phyloP scores from a whole-genome alignment of 1,140 invertebrate genomes.

The Cydia strobilella region DNA sequence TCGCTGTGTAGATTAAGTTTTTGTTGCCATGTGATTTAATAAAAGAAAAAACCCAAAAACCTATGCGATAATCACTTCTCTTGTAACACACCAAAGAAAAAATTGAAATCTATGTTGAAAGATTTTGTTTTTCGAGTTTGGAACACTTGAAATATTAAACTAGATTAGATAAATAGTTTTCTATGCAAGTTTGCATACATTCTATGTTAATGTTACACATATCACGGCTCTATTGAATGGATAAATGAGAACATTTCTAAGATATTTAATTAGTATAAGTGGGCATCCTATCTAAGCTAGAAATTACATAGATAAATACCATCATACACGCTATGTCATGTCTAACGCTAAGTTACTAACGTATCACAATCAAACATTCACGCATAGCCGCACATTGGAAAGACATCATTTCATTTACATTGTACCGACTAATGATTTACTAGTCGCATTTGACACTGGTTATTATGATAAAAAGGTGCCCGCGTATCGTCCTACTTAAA shows the following conservation, averaged over 20 bases:
- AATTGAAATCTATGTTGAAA: slow-evolving; percentile 48
- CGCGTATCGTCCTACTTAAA: slow-evolving; percentile 12
- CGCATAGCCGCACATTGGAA: slow-evolving; percentile 63
- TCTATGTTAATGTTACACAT: slow-evolving; percentile 46
- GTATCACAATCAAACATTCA: slow-evolving; percentile 72
- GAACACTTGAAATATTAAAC: slow-evolving; percentile 48
- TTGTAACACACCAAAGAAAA: slow-evolving; percentile 52
- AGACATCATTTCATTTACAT: slow-evolving; percentile 46
- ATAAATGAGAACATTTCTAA: slow-evolving; percentile 66
- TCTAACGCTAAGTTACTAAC: slow-evolving; percentile 66
- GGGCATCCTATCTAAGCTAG: slow-evolving; percentile 68
- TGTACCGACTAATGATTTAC: slow-evolving; percentile 8
- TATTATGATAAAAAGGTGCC: slow-evolving; percentile 19
- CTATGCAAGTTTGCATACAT: slow-evolving; percentile 51
- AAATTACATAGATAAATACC: slow-evolving; percentile 72
- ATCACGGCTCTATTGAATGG: slow-evolving; percentile 50
- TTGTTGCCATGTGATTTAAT: not conserved
- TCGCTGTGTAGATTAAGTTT: not conserved
- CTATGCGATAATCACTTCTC: slow-evolving; percentile 30
- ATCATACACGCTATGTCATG: slow-evolving; percentile 65
- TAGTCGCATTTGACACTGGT: slow-evolving; percentile 26
- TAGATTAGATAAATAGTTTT: slow-evolving; percentile 56
- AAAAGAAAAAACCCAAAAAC: not conserved
- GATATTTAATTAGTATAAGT: slow-evolving; percentile 47
- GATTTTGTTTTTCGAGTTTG: slow-evolving; percentile 41